phyloP scores from a whole-genome alignment of 1,140 invertebrate species.

The Lepidurus packardi region DNA sequence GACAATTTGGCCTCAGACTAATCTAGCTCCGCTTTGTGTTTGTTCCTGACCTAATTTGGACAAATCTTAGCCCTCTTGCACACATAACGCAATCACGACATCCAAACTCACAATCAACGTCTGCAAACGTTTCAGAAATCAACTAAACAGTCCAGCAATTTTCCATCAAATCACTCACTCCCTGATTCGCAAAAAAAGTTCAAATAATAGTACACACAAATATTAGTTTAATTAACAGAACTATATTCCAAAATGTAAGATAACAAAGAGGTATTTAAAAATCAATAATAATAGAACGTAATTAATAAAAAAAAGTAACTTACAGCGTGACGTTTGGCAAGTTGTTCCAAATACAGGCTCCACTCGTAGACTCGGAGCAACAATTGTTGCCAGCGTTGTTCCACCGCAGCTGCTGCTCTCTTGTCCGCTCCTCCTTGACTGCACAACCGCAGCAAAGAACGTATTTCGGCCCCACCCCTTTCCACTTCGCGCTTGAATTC shows the following conservation, averaged over 20 bases:
- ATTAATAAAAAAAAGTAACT: background rate
- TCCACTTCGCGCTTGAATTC: slow-evolving; percentile 13
- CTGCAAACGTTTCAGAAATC: background rate
- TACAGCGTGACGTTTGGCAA: slow-evolving; percentile 9
- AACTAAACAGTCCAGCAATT: background rate
- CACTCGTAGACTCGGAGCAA: slow-evolving; percentile 14
- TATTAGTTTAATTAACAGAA: too few relatives aligned
- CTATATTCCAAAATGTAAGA: too few relatives aligned
- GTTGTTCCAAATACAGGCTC: slow-evolving; percentile 9
- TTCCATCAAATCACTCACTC: too few relatives aligned
- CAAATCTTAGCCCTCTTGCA: background rate
- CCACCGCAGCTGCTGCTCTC: slow-evolving; percentile 15
- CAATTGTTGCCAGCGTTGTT: slow-evolving; percentile 14
- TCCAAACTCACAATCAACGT: background rate
- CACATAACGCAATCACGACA: background rate
- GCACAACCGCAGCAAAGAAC: background rate
- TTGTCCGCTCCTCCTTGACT: slow-evolving; percentile 13
- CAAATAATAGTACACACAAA: too few relatives aligned
- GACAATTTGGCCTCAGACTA: background rate
- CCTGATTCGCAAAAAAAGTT: too few relatives aligned
- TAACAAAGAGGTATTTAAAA: too few relatives aligned
- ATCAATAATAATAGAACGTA: too few relatives aligned
- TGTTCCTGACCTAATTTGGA: background rate
- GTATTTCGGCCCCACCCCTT: background rate
- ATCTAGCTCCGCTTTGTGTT: background rate